A percentile compares a stretch with the other conserved stretches of the same genome.
These are phyloP conservation scores for Arbacia lixula DNA, from an alignment of 53 echinoderm and acorn worm genomes.

Conservation along the genomic window DNA sequence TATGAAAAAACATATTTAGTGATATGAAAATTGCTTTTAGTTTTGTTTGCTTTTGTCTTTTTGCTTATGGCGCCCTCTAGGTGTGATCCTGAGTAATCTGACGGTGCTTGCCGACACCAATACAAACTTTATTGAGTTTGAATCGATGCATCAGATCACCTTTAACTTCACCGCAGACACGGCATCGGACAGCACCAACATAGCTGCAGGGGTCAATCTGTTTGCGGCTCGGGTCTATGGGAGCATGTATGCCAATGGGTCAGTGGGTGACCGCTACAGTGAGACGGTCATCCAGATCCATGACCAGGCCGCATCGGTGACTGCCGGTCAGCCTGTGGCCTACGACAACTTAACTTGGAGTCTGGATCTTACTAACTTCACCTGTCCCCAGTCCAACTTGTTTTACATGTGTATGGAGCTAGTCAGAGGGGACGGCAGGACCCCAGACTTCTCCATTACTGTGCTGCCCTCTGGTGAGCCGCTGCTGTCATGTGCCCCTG, in stretches of 20 bases:
- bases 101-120: neutral
- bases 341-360: neutral
- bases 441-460: neutral
- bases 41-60: neutral
- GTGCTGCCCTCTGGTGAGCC: neutral
- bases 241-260: constrained; percentile 32
- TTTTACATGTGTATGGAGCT: constrained; percentile 56
- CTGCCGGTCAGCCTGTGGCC: neutral
- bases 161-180: constrained; percentile 37
- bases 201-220: constrained; percentile 6
- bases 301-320: neutral
- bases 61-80: constrained; percentile 8
- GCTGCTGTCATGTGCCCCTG: neutral
- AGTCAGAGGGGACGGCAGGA: neutral
- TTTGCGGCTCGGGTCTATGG: constrained; percentile 17
- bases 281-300: neutral
- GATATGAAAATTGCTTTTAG: neutral
- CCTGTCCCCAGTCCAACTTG: constrained; percentile 16
- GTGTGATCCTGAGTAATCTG: neutral
- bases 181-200: constrained; percentile 9
- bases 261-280: constrained; percentile 23
- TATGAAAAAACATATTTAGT: too few relatives aligned
- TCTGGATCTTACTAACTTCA: constrained; percentile 43
- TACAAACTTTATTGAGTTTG: constrained; percentile 39
- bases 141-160: constrained; percentile 9